A percentile compares a stretch with the other conserved stretches of the same genome.
Evolutionary conservation across 2,888 invertebrate genomes (phyloP).

Genomic region (Dicyrtomina minuta): DNA sequence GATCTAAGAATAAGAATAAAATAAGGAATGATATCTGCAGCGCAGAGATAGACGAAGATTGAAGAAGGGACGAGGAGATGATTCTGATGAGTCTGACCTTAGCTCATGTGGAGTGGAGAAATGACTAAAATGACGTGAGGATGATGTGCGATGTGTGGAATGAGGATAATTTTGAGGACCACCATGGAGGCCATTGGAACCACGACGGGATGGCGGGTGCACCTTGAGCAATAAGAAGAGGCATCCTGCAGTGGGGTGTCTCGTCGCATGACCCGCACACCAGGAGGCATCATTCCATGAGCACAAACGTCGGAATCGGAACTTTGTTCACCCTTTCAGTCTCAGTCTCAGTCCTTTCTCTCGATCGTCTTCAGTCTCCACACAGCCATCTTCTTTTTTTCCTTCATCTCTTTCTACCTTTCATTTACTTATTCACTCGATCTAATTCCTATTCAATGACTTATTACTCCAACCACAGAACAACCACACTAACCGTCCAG

Average conservation of each 20-base stretch:
- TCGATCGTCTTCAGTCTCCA: too few species aligned
- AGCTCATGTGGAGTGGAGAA: constrained; percentile 9
- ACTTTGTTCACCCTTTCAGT: background rate
- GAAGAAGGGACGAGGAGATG: too few species aligned
- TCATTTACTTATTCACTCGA: too few species aligned
- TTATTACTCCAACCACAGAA: too few species aligned
- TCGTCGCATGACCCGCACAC: background rate
- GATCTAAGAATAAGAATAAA: too few species aligned
- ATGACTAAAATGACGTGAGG: constrained; percentile 16
- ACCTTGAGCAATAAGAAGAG: background rate
- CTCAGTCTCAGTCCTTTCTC: background rate
- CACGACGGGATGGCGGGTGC: background rate
- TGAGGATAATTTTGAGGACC: too few species aligned
- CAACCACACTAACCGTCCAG: too few species aligned
- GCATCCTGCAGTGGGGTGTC: background rate
- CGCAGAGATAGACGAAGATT: too few species aligned
- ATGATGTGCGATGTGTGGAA: constrained; percentile 22
- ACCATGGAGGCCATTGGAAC: background rate
- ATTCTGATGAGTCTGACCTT: background rate
- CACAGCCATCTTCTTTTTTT: too few species aligned
- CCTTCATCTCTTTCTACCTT: too few species aligned
- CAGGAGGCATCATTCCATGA: background rate
- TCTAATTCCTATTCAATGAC: constrained; percentile 1
- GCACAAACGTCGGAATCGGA: background rate
- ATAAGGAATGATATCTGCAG: too few species aligned